These are phyloP conservation scores for Aphelenchoides avenae DNA, from an alignment of 1,140 invertebrate genomes.

Conservation along the genomic window DNA sequence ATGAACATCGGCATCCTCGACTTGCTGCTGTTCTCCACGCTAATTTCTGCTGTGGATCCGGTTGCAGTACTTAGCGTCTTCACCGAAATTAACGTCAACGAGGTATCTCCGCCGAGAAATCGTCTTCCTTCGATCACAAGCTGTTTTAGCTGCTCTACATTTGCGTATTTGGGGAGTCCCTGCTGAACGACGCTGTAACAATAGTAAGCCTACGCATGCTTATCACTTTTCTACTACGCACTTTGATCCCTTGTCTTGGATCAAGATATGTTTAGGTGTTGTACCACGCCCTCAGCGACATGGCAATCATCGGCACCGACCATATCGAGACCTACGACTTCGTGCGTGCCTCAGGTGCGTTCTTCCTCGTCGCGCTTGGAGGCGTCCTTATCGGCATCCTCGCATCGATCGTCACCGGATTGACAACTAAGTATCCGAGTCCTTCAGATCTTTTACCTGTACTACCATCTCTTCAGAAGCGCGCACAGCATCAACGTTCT, in stretches of 20 bases:
- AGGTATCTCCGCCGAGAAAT: slow-evolving; percentile 6
- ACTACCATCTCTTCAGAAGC: slow-evolving; percentile 15
- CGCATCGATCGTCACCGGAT: slow-evolving; percentile 39
- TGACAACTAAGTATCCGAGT: slow-evolving; percentile 36
- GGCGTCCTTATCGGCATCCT: slow-evolving; percentile 43
- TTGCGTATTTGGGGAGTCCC: slow-evolving; percentile 96
- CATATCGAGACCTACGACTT: slow-evolving; percentile 44
- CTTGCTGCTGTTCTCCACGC: slow-evolving; percentile 82
- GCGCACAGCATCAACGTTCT: slow-evolving; percentile 18
- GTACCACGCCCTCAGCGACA: slow-evolving; percentile 42
- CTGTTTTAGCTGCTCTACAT: slow-evolving; percentile 83
- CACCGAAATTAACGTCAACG: slow-evolving; percentile 37
- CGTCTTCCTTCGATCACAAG: not conserved
- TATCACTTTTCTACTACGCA: no score
- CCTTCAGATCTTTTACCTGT: slow-evolving; percentile 15
- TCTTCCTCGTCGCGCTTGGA: slow-evolving; percentile 44
- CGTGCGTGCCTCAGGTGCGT: slow-evolving; percentile 34
- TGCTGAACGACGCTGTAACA: slow-evolving; percentile 94
- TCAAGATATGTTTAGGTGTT: slow-evolving; percentile 36
- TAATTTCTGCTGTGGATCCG: slow-evolving; percentile 95
- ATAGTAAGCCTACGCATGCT: slow-evolving; percentile 69
- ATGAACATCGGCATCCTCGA: slow-evolving; percentile 28
- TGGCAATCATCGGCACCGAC: slow-evolving; percentile 42
- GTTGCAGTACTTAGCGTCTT: slow-evolving; percentile 69
- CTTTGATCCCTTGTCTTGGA: not conserved